A percentile compares a stretch with the other conserved stretches of the same genome.
Conservation (phyloP, 2,113 vertebrate genomes). For the Mormoops blainvillei region DNA sequence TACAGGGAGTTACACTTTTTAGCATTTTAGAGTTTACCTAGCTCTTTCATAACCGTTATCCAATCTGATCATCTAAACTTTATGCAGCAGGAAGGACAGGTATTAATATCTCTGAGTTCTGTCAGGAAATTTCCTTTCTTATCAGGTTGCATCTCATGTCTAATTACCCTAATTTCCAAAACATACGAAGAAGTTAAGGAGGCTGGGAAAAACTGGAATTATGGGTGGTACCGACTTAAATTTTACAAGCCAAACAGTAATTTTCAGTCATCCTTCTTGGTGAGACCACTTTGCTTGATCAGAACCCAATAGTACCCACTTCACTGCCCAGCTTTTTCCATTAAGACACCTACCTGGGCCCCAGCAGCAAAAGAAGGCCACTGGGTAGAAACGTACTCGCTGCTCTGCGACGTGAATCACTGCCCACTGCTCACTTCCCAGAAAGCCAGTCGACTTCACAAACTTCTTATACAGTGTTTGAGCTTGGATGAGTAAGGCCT, state of each 20-base stretch:
- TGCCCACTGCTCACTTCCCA: slow-evolving; percentile 87
- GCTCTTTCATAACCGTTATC: slow-evolving; percentile 16
- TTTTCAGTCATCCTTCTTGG: background rate
- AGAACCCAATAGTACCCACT: background rate
- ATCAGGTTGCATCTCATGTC: background rate
- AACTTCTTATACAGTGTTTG: slow-evolving; percentile 83
- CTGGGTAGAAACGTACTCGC: slow-evolving; percentile 85
- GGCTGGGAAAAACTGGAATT: background rate
- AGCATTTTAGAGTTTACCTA: slow-evolving; percentile 24
- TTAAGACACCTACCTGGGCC: slow-evolving; percentile 85
- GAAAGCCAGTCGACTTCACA: slow-evolving; percentile 84
- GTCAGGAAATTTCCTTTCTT: background rate
- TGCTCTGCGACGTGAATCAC: slow-evolving; percentile 84
- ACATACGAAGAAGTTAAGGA: background rate
- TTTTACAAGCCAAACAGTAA: background rate
- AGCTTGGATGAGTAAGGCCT: slow-evolving; percentile 85
- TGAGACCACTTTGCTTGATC: background rate
- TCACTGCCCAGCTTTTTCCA: background rate
- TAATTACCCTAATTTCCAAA: slow-evolving; percentile 23
- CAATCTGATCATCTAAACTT: slow-evolving; percentile 16
- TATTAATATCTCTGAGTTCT: background rate
- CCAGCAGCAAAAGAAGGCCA: slow-evolving; percentile 89
- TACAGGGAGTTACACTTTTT: background rate
- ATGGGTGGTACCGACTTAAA: background rate
- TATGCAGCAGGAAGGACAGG: background rate